These are phyloP conservation scores for Sussaba pulchella DNA, from an alignment of 2,888 invertebrate species.

Conservation along the genomic window DNA sequence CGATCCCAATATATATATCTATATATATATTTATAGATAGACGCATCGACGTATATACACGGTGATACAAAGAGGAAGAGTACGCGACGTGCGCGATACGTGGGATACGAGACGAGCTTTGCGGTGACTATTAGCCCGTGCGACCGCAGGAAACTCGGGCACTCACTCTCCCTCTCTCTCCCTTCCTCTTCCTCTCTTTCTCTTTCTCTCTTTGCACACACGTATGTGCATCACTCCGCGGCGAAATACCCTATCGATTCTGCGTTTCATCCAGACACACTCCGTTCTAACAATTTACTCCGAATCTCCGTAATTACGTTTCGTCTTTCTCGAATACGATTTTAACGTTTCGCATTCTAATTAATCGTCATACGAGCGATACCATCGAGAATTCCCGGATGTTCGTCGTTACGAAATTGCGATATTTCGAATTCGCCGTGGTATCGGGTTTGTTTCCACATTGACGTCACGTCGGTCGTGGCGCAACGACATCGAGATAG, in stretches of 20 bases:
- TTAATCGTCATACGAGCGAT: slow-evolving; percentile 9
- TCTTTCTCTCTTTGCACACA: neutral
- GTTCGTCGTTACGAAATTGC: too few species aligned
- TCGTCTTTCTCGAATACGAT: slow-evolving; percentile 1
- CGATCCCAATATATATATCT: neutral
- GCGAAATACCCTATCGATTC: slow-evolving; percentile 47
- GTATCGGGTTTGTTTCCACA: too few species aligned
- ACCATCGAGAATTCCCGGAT: neutral
- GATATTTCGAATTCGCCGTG: too few species aligned
- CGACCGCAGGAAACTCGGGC: slow-evolving; percentile 60
- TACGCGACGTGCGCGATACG: slow-evolving; percentile 14
- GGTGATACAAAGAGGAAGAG: slow-evolving; percentile 4
- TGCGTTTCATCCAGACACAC: slow-evolving; percentile 22
- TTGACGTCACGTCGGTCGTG: neutral
- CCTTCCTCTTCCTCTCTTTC: neutral
- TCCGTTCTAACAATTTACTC: slow-evolving; percentile 13
- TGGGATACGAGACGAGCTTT: slow-evolving; percentile 44
- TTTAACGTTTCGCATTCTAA: slow-evolving; percentile 4
- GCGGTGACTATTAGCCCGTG: slow-evolving; percentile 64
- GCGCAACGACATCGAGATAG: too few species aligned
- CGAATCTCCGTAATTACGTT: slow-evolving; percentile 23
- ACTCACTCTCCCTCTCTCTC: neutral
- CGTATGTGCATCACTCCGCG: slow-evolving; percentile 1
- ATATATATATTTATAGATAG: neutral
- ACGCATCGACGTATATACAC: neutral